Conservation (phyloP, 2,797 vertebrate genomes). For the Phyllotis vaccarum region DNA sequence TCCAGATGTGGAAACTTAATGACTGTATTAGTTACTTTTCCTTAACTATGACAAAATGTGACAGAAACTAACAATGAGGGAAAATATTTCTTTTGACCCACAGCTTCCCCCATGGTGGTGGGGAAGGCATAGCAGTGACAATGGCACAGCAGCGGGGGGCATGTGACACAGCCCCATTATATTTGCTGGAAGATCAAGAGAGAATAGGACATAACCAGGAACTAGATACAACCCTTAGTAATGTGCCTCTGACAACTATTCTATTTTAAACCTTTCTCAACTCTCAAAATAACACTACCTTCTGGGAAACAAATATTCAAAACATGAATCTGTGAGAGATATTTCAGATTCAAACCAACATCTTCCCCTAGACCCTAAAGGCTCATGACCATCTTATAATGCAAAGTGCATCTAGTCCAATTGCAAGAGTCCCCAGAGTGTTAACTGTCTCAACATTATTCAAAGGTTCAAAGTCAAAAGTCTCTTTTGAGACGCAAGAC, state of each 20-base stretch:
- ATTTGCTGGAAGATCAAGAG: neutral
- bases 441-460: constrained; percentile 28
- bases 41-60: neutral
- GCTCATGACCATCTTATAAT: neutral
- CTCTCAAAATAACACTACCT: neutral
- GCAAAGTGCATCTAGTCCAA: constrained; percentile 23
- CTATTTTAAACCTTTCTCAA: neutral
- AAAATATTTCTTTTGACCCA: neutral
- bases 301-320: neutral
- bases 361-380: neutral
- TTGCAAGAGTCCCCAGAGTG: neutral
- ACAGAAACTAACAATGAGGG: neutral
- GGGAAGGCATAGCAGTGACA: too few species aligned
- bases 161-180: neutral
- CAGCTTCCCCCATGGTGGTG: neutral
- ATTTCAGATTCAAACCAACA: constrained; percentile 3
- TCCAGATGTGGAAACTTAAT: neutral
- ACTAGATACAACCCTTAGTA: too few species aligned
- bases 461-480: constrained; percentile 18
- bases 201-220: neutral
- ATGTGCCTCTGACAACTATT: neutral
- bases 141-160: neutral
- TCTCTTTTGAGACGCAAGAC: neutral
- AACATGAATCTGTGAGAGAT: neutral
- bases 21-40: neutral